Conservation (phyloP, 2,888 invertebrate species). For the Nasonovia ribisnigri region DNA sequence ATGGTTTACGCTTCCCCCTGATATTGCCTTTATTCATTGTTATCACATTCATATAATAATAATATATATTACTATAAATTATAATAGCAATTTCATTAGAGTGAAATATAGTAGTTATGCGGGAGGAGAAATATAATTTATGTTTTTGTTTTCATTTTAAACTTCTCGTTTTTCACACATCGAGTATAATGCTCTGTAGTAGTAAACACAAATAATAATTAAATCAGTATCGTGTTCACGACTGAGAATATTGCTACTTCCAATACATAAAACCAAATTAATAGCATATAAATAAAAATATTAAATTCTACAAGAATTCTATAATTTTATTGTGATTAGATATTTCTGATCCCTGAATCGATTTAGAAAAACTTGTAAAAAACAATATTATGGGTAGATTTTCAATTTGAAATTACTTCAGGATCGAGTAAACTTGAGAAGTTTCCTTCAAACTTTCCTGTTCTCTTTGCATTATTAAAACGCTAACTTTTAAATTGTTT, state of each 20-base stretch:
- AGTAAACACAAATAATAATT: conserved; percentile 26
- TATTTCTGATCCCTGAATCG: neutral
- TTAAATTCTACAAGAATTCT: neutral
- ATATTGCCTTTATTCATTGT: conserved; percentile 40
- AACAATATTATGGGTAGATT: neutral
- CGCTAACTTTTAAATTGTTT: conserved; percentile 53
- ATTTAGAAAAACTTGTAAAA: neutral
- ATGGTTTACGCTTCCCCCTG: conserved; percentile 15
- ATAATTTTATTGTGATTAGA: neutral
- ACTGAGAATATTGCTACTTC: neutral
- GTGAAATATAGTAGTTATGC: conserved; percentile 34
- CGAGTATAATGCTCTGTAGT: neutral
- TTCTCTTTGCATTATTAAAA: conserved; percentile 44
- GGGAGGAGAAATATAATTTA: conserved; percentile 37
- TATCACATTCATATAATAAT: conserved; percentile 33
- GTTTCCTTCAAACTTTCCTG: conserved; percentile 21
- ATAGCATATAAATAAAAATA: neutral
- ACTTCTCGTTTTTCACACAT: neutral
- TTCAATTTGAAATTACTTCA: conserved; percentile 17
- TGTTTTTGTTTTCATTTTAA: conserved; percentile 22
- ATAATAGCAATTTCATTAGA: conserved; percentile 38
- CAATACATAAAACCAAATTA: neutral
- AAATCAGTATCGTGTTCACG: neutral
- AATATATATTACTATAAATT: conserved; percentile 22
- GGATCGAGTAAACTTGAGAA: neutral